Base-by-base conservation (phyloP, 2,113 vertebrate genomes). In the Tretioscincus oriximinensis region DNA sequence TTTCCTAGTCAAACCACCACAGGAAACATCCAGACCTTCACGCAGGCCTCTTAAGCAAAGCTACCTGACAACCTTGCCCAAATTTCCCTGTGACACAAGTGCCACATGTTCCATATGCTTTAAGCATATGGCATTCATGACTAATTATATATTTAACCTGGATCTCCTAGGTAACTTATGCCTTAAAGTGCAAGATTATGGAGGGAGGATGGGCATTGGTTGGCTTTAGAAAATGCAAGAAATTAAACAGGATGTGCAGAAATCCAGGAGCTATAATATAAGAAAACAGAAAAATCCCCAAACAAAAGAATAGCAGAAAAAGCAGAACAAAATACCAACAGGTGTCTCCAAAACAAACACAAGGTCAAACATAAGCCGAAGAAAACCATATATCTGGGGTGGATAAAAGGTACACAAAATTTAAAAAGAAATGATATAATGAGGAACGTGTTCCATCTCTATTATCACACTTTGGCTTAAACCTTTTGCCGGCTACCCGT, bases 81-180 rank as follows among this genome's bases (percentile, higher is more conserved):
- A 28, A 10, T 41, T 31, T 0, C 1, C 0, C 24, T 0, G 0
- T 5, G n/a, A 31, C 10, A 1, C 0, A 4, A 14, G 7, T 0
- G 1, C 61, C 8, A 64, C 22, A 69, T 41, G 3, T 54, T 64
- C 76, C n/a, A 28, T 24, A 54, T 66, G 41, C 22, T 12, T 9
- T 63, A n/a, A 60, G 66, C 58, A 64, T 0, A 63, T 10, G 1
- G 60, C 31, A 20, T 4, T 2, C 2, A n/a, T 8, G 18, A 24
- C 5, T 0, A n/a, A 14, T 1, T 0, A 20, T 61, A 28, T 61
- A 5, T 22, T 0, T 0, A 0, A 29, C 49, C 49, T 1, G 10
- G 60, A 2, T 7, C 1, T 81, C 3, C 47, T 4, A 4, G 2
- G 71, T 60, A 64, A 35, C 78, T 24, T 22, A 6, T 1, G 54